Evolutionary conservation across 2,113 vertebrate species (phyloP).

Genomic region (Pangasianodon gigas): DNA sequence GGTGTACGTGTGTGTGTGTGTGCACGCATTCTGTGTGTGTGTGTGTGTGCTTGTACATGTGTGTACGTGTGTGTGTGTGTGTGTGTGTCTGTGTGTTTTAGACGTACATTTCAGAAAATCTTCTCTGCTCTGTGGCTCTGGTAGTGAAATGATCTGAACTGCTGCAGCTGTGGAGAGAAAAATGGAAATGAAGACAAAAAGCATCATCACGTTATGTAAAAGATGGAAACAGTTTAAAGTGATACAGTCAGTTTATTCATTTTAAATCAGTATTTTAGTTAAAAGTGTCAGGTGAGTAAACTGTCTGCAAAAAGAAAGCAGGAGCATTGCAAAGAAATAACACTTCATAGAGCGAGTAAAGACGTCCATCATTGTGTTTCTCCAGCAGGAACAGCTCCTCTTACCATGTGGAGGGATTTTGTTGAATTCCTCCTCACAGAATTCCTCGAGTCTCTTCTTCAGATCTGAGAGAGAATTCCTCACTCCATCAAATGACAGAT

Average conservation of each 20-base stretch:
- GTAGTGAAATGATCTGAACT: neutral
- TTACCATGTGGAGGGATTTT: neutral
- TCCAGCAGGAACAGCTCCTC: neutral
- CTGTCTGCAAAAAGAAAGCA: neutral
- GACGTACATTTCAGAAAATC: neutral
- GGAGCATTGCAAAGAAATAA: neutral
- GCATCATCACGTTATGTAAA: neutral
- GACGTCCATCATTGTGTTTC: neutral
- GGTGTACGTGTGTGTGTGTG: too few relatives aligned
- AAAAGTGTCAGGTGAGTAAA: neutral
- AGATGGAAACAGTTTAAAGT: neutral
- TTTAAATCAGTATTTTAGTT: neutral
- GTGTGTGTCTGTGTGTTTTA: too few relatives aligned
- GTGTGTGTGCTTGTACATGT: too few relatives aligned
- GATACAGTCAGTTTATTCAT: too few relatives aligned
- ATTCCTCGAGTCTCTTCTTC: neutral
- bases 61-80: too few relatives aligned
- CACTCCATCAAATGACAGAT: too few relatives aligned
- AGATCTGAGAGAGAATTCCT: neutral
- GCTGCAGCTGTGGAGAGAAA: constrained; percentile 8
- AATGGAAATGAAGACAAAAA: neutral
- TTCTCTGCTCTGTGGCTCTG: neutral
- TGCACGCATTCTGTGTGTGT: too few relatives aligned
- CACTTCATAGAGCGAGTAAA: neutral
- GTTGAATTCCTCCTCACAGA: neutral